A percentile compares a stretch with the other conserved stretches of the same genome.
These are phyloP conservation scores for Bufo gargarizans DNA, from an alignment of 2,113 vertebrate species.

Conservation along the genomic window DNA sequence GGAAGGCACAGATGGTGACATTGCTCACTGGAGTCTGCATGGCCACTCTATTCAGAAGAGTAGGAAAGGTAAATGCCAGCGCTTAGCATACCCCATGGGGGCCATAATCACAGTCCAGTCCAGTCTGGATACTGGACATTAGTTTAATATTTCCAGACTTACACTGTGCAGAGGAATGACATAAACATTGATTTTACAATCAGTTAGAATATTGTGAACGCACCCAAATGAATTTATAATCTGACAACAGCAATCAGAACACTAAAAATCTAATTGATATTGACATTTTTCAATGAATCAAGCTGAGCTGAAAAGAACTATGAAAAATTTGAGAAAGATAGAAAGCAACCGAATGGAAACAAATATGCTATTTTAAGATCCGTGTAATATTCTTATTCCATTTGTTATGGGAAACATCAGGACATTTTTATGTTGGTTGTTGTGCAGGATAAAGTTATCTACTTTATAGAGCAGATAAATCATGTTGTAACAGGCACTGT, in stretches of 20 bases:
- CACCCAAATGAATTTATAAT: background rate
- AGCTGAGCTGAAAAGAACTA: slow-evolving; percentile 6
- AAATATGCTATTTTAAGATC: slow-evolving; percentile 7
- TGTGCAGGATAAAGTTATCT: background rate
- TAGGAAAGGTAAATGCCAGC: no score
- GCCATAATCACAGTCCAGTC: background rate
- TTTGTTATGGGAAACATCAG: background rate
- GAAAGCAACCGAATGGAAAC: background rate
- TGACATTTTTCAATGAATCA: background rate
- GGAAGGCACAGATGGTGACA: no score
- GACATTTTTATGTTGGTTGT: background rate
- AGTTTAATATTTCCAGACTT: background rate
- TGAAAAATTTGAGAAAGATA: background rate
- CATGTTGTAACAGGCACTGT: background rate
- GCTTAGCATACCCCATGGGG: background rate
- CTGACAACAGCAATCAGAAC: background rate
- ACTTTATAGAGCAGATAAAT: background rate
- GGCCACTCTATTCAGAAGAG: background rate
- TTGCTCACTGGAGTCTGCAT: background rate
- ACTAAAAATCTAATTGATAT: slow-evolving; percentile 6
- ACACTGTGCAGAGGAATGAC: background rate
- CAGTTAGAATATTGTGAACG: background rate
- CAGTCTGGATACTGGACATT: background rate
- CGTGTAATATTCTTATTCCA: background rate
- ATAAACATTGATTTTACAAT: slow-evolving; percentile 10